Percentiles rank a stretch among this genome's conserved stretches.
Conservation (phyloP, 2,888 invertebrate genomes). For the Actias luna region DNA sequence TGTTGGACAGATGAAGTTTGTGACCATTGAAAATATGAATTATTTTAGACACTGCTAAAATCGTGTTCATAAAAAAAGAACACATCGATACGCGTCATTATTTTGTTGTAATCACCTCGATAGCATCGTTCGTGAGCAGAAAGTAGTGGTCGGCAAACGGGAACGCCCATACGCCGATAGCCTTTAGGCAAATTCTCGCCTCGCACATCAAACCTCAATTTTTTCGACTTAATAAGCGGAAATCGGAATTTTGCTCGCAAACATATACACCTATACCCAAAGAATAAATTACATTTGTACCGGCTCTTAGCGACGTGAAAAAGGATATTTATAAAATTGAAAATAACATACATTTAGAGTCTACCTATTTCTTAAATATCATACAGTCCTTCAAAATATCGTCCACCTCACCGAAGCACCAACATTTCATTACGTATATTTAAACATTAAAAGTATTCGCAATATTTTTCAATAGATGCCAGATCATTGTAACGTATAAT, state of each 20-base stretch:
- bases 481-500: too few relatives aligned
- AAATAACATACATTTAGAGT: background rate
- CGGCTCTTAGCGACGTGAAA: background rate
- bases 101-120: constrained; percentile 8
- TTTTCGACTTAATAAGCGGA: constrained; percentile 59
- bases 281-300: background rate
- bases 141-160: constrained; percentile 51
- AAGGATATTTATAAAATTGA: background rate
- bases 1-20: background rate
- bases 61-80: background rate
- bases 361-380: background rate
- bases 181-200: constrained; percentile 67
- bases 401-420: too few relatives aligned
- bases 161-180: constrained; percentile 51
- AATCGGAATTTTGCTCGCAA: constrained; percentile 28
- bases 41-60: background rate
- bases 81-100: background rate
- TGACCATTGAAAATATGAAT: background rate
- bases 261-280: background rate
- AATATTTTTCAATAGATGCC: too few relatives aligned
- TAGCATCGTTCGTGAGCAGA: constrained; percentile 30
- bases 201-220: constrained; percentile 47
- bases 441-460: too few relatives aligned
- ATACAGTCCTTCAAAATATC: background rate
- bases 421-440: too few relatives aligned